phyloP scores from a whole-genome alignment of 2,113 vertebrate genomes.

The Arenaria interpres region DNA sequence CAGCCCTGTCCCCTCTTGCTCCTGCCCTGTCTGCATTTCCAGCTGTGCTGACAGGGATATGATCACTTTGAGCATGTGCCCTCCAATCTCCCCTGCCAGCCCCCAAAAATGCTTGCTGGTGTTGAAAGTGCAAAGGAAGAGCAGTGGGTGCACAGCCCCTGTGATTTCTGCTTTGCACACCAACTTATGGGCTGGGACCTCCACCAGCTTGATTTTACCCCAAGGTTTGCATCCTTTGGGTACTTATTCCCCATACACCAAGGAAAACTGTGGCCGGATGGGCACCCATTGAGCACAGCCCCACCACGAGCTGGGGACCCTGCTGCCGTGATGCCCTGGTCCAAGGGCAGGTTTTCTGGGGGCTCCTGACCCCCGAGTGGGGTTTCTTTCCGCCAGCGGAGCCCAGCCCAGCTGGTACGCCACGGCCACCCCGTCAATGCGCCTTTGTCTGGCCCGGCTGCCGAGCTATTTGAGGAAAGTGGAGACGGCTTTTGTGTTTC shows the following conservation, averaged over 20 bases:
- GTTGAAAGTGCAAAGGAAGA: not conserved
- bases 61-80: rapidly evolving
- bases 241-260: not conserved
- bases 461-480: conserved; percentile 41
- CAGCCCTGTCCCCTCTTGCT: not conserved
- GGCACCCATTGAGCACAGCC: rapidly evolving
- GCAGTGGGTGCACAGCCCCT: rapidly evolving
- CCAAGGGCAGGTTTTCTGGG: not conserved
- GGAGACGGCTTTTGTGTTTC: conserved; percentile 42
- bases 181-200: not conserved
- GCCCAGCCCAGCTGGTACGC: conserved; percentile 26
- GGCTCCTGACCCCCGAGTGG: rapidly evolving
- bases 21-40: not conserved
- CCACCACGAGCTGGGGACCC: rapidly evolving
- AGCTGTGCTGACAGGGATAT: not conserved
- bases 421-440: not conserved
- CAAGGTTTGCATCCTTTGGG: not conserved
- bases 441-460: conserved; percentile 32
- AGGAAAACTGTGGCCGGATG: rapidly evolving
- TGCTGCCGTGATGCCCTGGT: not conserved
- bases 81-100: not conserved
- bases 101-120: not conserved
- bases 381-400: not conserved
- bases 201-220: not conserved
- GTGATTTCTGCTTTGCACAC: rapidly evolving